Conservation (phyloP, 2,113 vertebrate genomes). For the Taurulus bubalis region DNA sequence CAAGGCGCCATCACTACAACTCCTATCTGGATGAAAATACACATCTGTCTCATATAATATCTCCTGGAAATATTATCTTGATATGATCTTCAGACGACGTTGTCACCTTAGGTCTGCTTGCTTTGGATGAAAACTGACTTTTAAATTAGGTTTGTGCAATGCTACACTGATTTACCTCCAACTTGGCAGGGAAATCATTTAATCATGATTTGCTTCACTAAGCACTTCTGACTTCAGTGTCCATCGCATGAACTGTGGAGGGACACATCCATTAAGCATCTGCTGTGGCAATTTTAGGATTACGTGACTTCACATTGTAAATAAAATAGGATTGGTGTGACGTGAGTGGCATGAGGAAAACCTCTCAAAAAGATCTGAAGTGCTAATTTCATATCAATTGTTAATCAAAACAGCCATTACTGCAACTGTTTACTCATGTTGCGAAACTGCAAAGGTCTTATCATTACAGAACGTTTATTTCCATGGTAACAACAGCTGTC, state of each 20-base stretch:
- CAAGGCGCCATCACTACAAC: conserved; percentile 18
- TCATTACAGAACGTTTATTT: conserved; percentile 2
- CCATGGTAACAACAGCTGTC: conserved; percentile 40
- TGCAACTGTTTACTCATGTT: background rate
- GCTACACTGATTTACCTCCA: conserved; percentile 10
- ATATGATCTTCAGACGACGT: background rate
- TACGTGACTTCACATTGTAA: background rate
- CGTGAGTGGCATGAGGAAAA: background rate
- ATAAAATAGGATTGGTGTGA: background rate
- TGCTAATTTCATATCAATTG: background rate
- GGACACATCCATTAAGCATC: conserved; percentile 3
- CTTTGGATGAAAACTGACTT: conserved; percentile 4
- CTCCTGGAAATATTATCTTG: background rate
- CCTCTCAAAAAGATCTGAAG: background rate
- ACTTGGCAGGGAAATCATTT: conserved; percentile 26
- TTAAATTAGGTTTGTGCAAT: background rate
- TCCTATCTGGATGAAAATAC: conserved; percentile 17
- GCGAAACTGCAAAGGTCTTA: conserved; percentile 15
- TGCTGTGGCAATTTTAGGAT: background rate
- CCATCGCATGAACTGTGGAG: background rate
- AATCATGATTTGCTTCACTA: conserved; percentile 10
- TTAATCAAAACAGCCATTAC: background rate
- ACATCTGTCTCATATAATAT: background rate
- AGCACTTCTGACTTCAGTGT: conserved; percentile 22
- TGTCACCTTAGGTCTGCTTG: background rate